Evolutionary conservation across 2,113 vertebrate genomes (phyloP).

Genomic region (Cathartes aura): DNA sequence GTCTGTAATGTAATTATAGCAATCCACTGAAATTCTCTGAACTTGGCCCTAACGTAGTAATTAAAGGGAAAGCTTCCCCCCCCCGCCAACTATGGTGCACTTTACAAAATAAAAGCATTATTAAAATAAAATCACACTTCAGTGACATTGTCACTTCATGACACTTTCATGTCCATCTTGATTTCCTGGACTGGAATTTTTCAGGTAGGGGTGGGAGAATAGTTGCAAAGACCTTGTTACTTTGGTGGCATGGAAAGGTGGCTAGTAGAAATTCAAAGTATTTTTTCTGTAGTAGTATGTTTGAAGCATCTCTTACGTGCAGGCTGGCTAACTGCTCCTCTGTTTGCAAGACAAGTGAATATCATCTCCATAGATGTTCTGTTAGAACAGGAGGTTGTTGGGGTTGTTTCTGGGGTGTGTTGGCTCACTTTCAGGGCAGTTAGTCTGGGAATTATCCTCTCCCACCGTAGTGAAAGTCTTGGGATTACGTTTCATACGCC

Average conservation of each 20-base stretch:
- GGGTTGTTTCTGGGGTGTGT: not conserved
- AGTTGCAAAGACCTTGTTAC: not conserved
- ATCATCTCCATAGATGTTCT: not conserved
- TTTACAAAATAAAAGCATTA: conserved; percentile 12
- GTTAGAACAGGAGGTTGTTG: not conserved
- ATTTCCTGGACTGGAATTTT: not conserved
- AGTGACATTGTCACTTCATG: too few species aligned
- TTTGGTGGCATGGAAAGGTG: not conserved
- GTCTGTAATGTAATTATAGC: not conserved
- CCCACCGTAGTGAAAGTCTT: not conserved
- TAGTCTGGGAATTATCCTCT: not conserved
- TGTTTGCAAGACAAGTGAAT: not conserved
- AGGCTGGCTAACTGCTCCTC: not conserved
- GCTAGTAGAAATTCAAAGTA: not conserved
- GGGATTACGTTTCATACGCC: not conserved
- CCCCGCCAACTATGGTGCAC: not conserved
- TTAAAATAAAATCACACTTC: not conserved
- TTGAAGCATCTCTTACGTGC: not conserved
- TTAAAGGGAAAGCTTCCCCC: not conserved
- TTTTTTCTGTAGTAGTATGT: not conserved
- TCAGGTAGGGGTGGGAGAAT: not conserved
- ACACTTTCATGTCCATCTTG: not conserved
- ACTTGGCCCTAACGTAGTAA: not conserved
- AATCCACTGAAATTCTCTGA: not conserved
- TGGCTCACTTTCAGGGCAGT: not conserved